phyloP scores from a whole-genome alignment of 2,113 vertebrate species.

The Oreotrochilus melanogaster region DNA sequence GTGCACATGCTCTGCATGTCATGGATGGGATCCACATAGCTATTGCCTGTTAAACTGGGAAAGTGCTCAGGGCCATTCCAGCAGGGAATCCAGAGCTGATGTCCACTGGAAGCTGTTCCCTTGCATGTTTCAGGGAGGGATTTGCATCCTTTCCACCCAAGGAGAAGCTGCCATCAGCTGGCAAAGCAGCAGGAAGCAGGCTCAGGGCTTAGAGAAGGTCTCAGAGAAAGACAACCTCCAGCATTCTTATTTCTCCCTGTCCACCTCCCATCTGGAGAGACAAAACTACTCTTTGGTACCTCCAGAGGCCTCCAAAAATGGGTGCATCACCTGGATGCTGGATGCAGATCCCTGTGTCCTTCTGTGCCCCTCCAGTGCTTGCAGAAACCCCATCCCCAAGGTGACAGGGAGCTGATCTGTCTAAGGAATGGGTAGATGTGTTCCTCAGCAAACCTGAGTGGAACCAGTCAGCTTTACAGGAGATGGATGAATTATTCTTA shows the following conservation, averaged over 20 bases:
- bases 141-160: background rate
- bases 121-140: background rate
- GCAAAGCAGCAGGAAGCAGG: background rate
- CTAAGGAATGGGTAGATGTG: background rate
- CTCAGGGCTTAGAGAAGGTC: background rate
- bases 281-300: too few relatives aligned
- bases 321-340: background rate
- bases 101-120: background rate
- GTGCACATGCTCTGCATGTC: accelerated
- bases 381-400: background rate
- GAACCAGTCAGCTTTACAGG: background rate
- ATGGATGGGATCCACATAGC: background rate
- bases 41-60: background rate
- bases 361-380: accelerated
- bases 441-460: background rate
- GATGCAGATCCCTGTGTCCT: background rate
- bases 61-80: background rate
- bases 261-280: background rate
- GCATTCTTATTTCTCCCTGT: background rate
- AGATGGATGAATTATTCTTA: background rate
- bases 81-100: background rate
- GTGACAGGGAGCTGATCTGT: background rate
- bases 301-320: accelerated
- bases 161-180: background rate
- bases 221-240: background rate